Evolutionary conservation across 1,140 invertebrate genomes (phyloP), one percentile per base, ranked within the genome.

Genomic region (Lasaia peninsularis): DNA sequence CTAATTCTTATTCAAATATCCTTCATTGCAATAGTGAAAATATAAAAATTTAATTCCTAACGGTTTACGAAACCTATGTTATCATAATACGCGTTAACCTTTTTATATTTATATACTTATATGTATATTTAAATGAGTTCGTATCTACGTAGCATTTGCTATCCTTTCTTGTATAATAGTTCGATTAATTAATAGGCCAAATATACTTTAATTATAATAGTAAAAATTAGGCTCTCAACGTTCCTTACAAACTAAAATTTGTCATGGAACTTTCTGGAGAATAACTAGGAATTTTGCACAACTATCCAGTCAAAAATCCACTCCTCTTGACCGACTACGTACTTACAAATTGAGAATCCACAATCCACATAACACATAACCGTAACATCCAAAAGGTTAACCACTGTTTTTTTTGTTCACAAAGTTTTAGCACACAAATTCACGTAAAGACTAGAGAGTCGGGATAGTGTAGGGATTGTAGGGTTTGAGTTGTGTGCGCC

Each of bases 41-140:
- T 80, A 83, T 81, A 88, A 84, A 84, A 86, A 83, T 74, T 85
- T 81, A 81, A 83, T 76, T 76, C 72, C 81, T 86, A 86, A 71
- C 72, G 84, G 78, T 86, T 88, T 86, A 84, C 80, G 80, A 88
- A 86, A 86, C 77, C 80, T 87, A 83, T 78, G 74, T 48, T 78
- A 80, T 65, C 77, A 80, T 83, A 72, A 83, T 79, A 85, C 78
- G 77, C 73, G 71, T 85, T 83, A 87, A 82, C 78, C 77, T 82
- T 74, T 82, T 72, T 62, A 67, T 72, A 60, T 62, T 58, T 70
- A 61, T 76, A 72, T 81, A 80, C 82, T 82, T 86, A 78, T 80
- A 77, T 78, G 72, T 81, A 78, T 73, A 79, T 77, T 74, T 79
- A 73, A 75, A 73, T 69, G 70, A 71, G 55, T 74, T 70, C 73